Evolutionary conservation across 1,140 invertebrate species (phyloP), one percentile per base, ranked within the genome.

Genomic region (Bactericera cockerelli): DNA sequence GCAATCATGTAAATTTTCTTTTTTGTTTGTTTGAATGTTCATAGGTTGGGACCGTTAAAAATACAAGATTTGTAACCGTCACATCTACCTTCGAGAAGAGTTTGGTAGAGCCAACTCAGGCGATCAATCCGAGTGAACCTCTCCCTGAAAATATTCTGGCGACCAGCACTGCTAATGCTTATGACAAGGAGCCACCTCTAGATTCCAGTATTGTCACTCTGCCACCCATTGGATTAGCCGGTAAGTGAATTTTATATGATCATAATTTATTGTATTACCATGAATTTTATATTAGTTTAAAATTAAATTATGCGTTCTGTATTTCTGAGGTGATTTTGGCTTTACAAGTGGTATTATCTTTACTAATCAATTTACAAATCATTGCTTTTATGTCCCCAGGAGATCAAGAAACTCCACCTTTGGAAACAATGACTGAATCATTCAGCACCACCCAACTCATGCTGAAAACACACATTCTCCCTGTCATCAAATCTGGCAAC

Each of bases 381-480:
- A n/a, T 31, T 31, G 28, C 13, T 31, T 13, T 31, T 31, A 13
- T 31, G 28, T 31, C 13, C 22, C 8, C 42, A 49, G 42, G 42
- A 49, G 81, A 82, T 60, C 77, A 81, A 63, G 84, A 84, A 64
- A 91, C 85, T 1, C 86, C 85, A 21, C 84, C 86, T 1, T 69
- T 93, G 56, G 86, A 91, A 74, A 93, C 87, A 0, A 73, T 89
- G n/a, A 91, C 86, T 0, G 88, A 93, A 72, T 89, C 87, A 1
- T 92, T 90, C 72, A 90, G 87, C 60, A 90, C 89, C 3, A 90
- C 87, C 0, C 86, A 91, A 70, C 80, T 83, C 1, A 80, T 92
- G 71, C 70, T 90, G 1, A 91, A 91, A 68, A 92, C 89, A 0
- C 87, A 91, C 64, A 80, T 93, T 57, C 71, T 93, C 53, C 89